Evolutionary conservation across 2,113 vertebrate species (phyloP), one percentile per base, ranked within the genome.

Genomic region (Sinocyclocheilus rhinocerous): DNA sequence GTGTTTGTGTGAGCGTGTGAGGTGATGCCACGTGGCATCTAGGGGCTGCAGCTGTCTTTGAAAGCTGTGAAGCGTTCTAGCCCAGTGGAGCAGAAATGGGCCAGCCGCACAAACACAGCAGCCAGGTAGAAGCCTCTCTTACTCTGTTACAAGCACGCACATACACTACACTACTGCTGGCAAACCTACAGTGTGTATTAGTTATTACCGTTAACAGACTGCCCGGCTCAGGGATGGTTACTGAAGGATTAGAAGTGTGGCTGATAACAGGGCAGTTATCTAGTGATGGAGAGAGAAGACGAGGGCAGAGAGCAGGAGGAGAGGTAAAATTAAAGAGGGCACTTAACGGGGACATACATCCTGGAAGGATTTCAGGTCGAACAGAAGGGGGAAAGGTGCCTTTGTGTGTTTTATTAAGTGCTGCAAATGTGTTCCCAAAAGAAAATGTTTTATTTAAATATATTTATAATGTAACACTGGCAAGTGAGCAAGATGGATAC

Each of bases 41-140:
- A 39, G 84, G 89, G 94, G 93, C 92, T 94, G 94, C 95, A 95
- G 95, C 94, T 95, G 95, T 95, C 94, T 94, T 90, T 88, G 90
- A 91, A 91, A 94, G 93, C 93, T 90, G 93, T 94, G 94, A 94
- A 93, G 94, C 91, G 93, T 95, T 95, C 92, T 88, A 93, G 93
- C 92, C 92, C 95, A 93, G 50, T 90, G 93, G 90, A 94, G 94
- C 93, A 87, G 92, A 94, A 95, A 90, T 65, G 90, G 91, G 90
- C 91, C 88, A 89, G 88, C 81, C n/a, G 42, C 88, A 80, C 88
- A 83, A 70, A 86, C 73, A 85, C 80, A 52, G 80, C 83, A 87
- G 86, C 88, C 88, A 89, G 88, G 90, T 87, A 89, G 79, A 59
- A 77, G 6, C 26, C 26, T 82, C 81, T 78, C 33, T 57, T 50